phyloP scores from a whole-genome alignment of 1,140 invertebrate species.

The Bombus superbus region DNA sequence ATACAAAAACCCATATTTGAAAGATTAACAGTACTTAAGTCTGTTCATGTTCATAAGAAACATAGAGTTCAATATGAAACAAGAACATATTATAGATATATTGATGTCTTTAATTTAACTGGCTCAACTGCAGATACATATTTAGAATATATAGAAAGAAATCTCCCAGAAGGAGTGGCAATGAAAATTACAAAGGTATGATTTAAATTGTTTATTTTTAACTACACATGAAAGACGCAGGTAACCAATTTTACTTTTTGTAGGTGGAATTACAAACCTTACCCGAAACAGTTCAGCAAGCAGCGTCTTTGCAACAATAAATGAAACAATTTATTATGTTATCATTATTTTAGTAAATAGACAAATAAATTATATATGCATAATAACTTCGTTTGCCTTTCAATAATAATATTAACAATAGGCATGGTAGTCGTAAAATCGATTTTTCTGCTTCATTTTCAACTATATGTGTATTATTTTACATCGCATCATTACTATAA shows the following conservation, averaged over 20 bases:
- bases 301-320: background rate
- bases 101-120: slow-evolving; percentile 93
- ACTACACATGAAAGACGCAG: slow-evolving; percentile 12
- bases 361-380: slow-evolving; percentile 36
- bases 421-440: background rate
- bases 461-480: background rate
- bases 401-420: background rate
- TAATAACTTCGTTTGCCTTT: background rate
- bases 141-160: slow-evolving; percentile 97
- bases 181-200: slow-evolving; percentile 95
- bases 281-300: slow-evolving; percentile 58
- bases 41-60: slow-evolving; percentile 96
- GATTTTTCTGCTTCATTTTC: no score
- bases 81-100: slow-evolving; percentile 94
- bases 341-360: slow-evolving; percentile 26
- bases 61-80: slow-evolving; percentile 98
- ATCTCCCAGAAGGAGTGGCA: slow-evolving; percentile 98
- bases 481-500: background rate
- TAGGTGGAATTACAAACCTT: slow-evolving; percentile 83
- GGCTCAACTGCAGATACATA: slow-evolving; percentile 98
- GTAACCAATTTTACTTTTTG: slow-evolving; percentile 57
- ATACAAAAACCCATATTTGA: slow-evolving; percentile 89
- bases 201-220: slow-evolving; percentile 46
- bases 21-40: slow-evolving; percentile 92
- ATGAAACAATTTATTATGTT: background rate